A percentile compares a stretch with the other conserved stretches of the same genome.
Evolutionary conservation across 1,140 invertebrate species (phyloP).

Genomic region (Microplitis mediator): DNA sequence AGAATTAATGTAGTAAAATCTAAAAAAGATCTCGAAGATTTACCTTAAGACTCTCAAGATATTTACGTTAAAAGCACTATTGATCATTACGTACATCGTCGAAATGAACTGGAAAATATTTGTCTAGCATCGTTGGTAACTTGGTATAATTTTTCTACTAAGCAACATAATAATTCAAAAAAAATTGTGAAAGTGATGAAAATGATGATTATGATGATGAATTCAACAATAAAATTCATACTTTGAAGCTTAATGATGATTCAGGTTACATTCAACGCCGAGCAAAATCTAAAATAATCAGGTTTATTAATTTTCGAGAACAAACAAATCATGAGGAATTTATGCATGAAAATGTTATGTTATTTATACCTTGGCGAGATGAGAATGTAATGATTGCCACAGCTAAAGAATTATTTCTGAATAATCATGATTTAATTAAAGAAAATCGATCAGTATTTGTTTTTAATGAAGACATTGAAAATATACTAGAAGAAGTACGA

Average conservation of each 20-base stretch:
- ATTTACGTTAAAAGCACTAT: slow-evolving; percentile 24
- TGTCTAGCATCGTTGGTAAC: slow-evolving; percentile 18
- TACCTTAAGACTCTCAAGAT: slow-evolving; percentile 12
- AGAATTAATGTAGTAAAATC: slow-evolving; percentile 18
- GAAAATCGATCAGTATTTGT: slow-evolving; percentile 21
- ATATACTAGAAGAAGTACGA: neutral
- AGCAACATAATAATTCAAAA: neutral
- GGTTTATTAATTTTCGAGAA: slow-evolving; percentile 25
- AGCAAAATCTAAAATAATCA: slow-evolving; percentile 8
- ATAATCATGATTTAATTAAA: neutral
- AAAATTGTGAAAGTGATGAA: neutral
- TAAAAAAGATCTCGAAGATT: slow-evolving; percentile 9
- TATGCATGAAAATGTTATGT: slow-evolving; percentile 35
- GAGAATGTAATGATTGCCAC: slow-evolving; percentile 33
- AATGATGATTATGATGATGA: slow-evolving; percentile 8
- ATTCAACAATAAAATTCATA: neutral
- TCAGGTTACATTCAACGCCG: neutral
- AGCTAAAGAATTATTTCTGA: slow-evolving; percentile 23
- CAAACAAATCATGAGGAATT: slow-evolving; percentile 35
- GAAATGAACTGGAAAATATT: slow-evolving; percentile 4
- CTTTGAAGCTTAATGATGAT: no score
- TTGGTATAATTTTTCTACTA: neutral
- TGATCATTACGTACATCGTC: slow-evolving; percentile 13
- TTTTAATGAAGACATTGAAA: neutral
- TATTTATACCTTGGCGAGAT: slow-evolving; percentile 39